A percentile compares a stretch with the other conserved stretches of the same genome.
phyloP scores from a whole-genome alignment of 2,797 vertebrate genomes.

The Adrianichthys oophorus region DNA sequence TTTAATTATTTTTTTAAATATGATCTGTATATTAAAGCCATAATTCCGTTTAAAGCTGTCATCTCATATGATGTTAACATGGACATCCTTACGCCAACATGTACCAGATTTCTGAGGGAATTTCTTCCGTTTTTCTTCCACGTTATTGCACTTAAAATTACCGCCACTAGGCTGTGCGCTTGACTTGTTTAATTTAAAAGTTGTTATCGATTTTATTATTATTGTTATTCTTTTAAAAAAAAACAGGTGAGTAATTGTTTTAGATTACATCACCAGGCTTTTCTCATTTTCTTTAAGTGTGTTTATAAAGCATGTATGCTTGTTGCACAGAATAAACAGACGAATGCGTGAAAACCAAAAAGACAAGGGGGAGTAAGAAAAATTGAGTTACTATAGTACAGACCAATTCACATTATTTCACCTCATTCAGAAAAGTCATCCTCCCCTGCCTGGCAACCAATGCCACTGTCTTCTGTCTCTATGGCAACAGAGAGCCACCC shows the following conservation, averaged over 20 bases:
- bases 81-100: neutral
- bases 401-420: constrained; percentile 39
- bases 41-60: too few species aligned
- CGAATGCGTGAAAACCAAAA: neutral
- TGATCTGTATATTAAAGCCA: too few species aligned
- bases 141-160: constrained; percentile 19
- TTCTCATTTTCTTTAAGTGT: too few species aligned
- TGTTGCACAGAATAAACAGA: neutral
- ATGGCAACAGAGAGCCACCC: constrained; percentile 76
- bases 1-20: neutral
- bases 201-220: neutral
- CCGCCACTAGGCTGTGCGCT: constrained; percentile 27
- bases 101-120: neutral
- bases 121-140: neutral
- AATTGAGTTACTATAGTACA: neutral
- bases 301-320: too few species aligned
- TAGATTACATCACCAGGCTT: neutral
- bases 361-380: neutral
- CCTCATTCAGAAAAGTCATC: constrained; percentile 35
- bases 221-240: neutral
- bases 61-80: too few species aligned
- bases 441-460: constrained; percentile 74
- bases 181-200: neutral
- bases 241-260: neutral
- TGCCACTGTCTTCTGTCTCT: constrained; percentile 78